These are phyloP conservation scores for Vannuccia rotundouncinata DNA, from an alignment of 2,888 invertebrate genomes.

Conservation along the genomic window DNA sequence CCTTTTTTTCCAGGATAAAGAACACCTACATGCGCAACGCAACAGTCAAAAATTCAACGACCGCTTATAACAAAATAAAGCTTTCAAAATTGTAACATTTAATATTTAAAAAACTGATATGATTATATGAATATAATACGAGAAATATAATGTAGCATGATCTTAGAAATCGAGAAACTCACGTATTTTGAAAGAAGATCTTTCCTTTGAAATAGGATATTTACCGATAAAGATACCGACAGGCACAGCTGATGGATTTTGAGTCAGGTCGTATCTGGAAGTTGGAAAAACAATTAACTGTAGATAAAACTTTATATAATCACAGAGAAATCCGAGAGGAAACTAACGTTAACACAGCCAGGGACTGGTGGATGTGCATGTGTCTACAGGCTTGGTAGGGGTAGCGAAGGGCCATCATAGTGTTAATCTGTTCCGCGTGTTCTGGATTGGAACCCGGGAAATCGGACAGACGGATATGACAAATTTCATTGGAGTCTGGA, in stretches of 20 bases:
- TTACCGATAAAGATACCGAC: conserved; percentile 18
- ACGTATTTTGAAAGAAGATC: conserved; percentile 5
- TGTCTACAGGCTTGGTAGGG: background rate
- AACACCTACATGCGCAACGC: conserved; percentile 27
- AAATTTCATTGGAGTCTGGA: background rate
- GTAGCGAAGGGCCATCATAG: background rate
- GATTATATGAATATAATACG: too few relatives aligned
- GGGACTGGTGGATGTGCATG: background rate
- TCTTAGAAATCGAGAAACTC: too few relatives aligned
- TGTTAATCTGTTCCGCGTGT: background rate
- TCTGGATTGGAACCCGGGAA: background rate
- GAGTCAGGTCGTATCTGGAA: background rate
- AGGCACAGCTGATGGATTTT: background rate
- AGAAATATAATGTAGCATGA: too few relatives aligned
- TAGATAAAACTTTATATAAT: background rate
- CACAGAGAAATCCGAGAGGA: background rate
- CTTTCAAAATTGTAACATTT: too few relatives aligned
- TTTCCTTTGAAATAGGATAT: conserved; percentile 21
- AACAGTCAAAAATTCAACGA: too few relatives aligned
- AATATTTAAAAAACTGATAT: too few relatives aligned
- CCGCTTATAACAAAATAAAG: too few relatives aligned
- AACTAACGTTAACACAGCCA: background rate
- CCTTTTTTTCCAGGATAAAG: conserved; percentile 29
- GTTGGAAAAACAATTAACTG: background rate
- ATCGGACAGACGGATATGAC: background rate